Evolutionary conservation across 2,888 invertebrate genomes (phyloP).

Genomic region (Drosophila demipolita): DNA sequence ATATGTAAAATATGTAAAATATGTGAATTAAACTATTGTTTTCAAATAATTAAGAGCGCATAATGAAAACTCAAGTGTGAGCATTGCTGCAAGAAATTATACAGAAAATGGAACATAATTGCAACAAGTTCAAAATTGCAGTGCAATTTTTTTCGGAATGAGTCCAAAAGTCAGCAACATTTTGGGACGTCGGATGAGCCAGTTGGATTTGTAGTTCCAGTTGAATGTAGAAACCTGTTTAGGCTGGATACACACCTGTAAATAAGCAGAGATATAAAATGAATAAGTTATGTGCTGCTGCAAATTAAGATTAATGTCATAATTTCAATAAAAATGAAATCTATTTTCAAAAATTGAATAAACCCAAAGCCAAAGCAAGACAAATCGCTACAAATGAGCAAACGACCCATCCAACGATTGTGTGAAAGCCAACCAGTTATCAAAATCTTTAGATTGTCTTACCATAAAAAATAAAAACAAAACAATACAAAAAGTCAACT

Average conservation of each 20-base stretch:
- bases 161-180: conserved; percentile 50
- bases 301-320: conserved; percentile 82
- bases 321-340: conserved; percentile 79
- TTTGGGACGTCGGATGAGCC: conserved; percentile 29
- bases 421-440: conserved; percentile 58
- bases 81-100: not conserved
- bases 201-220: conserved; percentile 2
- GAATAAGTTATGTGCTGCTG: conserved; percentile 74
- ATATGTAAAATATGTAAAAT: not conserved
- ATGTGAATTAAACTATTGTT: not conserved
- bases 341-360: conserved; percentile 63
- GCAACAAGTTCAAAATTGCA: conserved; percentile 27
- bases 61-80: not conserved
- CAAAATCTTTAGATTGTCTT: conserved; percentile 39
- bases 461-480: conserved; percentile 3
- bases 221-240: conserved; percentile 51
- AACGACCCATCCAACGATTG: conserved; percentile 14
- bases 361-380: conserved; percentile 1
- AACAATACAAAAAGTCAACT: conserved; percentile 3
- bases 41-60: not conserved
- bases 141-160: conserved; percentile 52
- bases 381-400: conserved; percentile 12
- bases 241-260: conserved; percentile 70
- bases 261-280: conserved; percentile 56
- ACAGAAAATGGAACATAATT: conserved; percentile 9